phyloP scores from a whole-genome alignment of 2,888 invertebrate species.

The Lasioglossum morio region DNA sequence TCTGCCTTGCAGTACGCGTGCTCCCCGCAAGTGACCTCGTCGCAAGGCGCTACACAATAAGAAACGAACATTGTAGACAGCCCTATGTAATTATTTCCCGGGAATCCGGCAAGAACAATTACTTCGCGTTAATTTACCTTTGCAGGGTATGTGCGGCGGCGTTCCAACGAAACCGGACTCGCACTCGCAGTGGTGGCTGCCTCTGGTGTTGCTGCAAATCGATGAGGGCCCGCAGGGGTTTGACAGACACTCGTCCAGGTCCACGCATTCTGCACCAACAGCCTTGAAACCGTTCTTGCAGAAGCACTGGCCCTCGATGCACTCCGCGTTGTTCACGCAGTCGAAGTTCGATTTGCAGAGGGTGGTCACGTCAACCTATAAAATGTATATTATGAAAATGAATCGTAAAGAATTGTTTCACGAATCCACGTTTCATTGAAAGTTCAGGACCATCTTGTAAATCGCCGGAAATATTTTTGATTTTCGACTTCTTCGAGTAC shows the following conservation, averaged over 20 bases:
- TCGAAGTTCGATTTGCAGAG: slow-evolving; percentile 95
- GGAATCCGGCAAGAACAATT: background rate
- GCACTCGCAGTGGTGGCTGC: slow-evolving; percentile 93
- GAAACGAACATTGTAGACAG: background rate
- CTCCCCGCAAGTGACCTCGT: slow-evolving; percentile 94
- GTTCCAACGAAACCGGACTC: slow-evolving; percentile 92
- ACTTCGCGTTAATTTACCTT: slow-evolving; percentile 83
- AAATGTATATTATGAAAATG: background rate
- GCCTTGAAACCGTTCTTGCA: slow-evolving; percentile 95
- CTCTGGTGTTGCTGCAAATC: slow-evolving; percentile 91
- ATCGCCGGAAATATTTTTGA: too few relatives aligned
- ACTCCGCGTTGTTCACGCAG: slow-evolving; percentile 96
- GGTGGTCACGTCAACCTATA: slow-evolving; percentile 92
- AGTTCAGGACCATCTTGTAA: too few relatives aligned
- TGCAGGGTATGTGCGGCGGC: slow-evolving; percentile 92
- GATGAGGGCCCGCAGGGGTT: slow-evolving; percentile 91
- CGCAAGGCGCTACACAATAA: slow-evolving; percentile 90
- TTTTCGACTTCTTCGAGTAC: too few relatives aligned
- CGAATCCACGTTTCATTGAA: too few relatives aligned
- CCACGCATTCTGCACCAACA: slow-evolving; percentile 91
- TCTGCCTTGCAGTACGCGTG: slow-evolving; percentile 96
- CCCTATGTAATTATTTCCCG: background rate
- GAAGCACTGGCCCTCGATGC: slow-evolving; percentile 94
- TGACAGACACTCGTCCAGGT: slow-evolving; percentile 91
- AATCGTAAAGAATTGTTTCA: background rate